These are phyloP conservation scores for Parus major DNA, from an alignment of 2,113 vertebrate species.

Conservation along the genomic window DNA sequence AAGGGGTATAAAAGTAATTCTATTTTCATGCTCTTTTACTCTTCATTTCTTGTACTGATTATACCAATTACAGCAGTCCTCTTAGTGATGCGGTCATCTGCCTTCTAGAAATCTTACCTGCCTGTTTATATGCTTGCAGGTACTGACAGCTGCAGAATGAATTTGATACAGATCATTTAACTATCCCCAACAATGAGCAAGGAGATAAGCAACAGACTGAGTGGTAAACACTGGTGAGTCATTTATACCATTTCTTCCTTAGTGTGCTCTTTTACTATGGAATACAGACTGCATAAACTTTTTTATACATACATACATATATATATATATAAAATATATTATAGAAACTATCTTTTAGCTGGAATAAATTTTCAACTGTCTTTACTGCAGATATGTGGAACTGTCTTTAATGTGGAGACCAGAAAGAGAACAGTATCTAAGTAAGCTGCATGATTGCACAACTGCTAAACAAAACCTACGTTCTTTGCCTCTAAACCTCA, in stretches of 20 bases:
- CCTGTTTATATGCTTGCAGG: not conserved
- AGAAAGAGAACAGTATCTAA: not conserved
- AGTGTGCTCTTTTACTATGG: not conserved
- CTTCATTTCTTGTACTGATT: slow-evolving; percentile 22
- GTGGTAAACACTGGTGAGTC: not conserved
- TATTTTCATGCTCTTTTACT: not conserved
- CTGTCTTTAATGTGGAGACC: not conserved
- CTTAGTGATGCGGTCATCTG: not conserved
- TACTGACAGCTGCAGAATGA: not conserved
- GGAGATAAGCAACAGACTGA: not conserved
- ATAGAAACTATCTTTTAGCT: not conserved
- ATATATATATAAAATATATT: not conserved
- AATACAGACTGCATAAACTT: not conserved
- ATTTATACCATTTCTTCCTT: not conserved
- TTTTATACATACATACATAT: not conserved
- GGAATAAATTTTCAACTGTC: not conserved
- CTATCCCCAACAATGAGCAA: not conserved
- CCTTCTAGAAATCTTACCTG: slow-evolving; percentile 10
- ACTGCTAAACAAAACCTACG: not conserved
- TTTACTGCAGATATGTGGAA: not conserved
- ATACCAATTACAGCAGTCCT: not conserved
- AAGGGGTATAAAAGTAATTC: not conserved
- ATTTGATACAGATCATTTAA: slow-evolving; percentile 15
- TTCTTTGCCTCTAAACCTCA: not conserved
- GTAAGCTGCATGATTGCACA: not conserved